Evolutionary conservation across 37 sponge, comb jelly and placozoan species (phyloP).

Genomic region (Cliona cf. orientalis): DNA sequence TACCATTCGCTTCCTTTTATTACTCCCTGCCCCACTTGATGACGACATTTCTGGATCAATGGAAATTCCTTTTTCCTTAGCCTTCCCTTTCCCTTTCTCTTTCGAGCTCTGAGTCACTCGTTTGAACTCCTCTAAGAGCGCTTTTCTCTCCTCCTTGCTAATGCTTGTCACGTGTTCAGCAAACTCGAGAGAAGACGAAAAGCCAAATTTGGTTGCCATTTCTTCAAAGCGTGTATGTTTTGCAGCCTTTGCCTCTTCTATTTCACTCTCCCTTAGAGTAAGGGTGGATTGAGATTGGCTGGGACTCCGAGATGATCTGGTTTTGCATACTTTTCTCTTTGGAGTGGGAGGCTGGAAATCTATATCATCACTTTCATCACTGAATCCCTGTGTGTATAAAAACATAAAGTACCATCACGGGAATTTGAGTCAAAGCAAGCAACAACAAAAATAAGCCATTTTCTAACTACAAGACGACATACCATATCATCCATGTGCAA

Average conservation of each 20-base stretch:
- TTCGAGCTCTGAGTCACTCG: background rate
- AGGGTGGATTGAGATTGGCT: background rate
- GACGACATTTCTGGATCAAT: background rate
- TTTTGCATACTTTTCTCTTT: background rate
- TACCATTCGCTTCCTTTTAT: too few species aligned
- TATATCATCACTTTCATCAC: conserved; percentile 59
- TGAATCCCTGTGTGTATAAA: conserved; percentile 2
- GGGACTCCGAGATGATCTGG: background rate
- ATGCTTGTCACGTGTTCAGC: background rate
- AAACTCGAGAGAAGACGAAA: background rate
- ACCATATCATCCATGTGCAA: background rate
- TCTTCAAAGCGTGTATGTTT: conserved; percentile 24
- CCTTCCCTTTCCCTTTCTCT: background rate
- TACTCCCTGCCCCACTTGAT: background rate
- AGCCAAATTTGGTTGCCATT: conserved; percentile 14
- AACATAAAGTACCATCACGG: too few species aligned
- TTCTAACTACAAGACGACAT: background rate
- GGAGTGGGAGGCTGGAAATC: background rate
- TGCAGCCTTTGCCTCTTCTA: background rate
- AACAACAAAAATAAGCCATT: too few species aligned
- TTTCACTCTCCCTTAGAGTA: background rate
- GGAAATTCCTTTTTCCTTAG: background rate
- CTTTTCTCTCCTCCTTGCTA: conserved; percentile 3
- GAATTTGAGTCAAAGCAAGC: too few species aligned
- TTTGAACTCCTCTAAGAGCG: conserved; percentile 11